phyloP scores from a whole-genome alignment of 2,113 vertebrate genomes.

The Montifringilla adamsi region DNA sequence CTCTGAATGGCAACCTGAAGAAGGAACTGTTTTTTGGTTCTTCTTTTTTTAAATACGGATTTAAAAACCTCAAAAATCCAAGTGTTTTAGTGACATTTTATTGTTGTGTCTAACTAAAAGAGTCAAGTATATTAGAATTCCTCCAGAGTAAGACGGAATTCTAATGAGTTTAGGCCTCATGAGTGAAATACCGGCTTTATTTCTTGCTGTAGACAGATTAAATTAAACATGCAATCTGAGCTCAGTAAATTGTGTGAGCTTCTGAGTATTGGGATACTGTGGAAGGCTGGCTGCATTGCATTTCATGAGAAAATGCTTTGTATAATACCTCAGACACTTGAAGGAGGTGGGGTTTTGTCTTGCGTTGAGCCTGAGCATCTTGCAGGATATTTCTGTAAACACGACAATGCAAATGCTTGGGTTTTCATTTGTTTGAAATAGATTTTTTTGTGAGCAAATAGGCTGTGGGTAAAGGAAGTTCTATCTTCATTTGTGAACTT shows the following conservation, averaged over 20 bases:
- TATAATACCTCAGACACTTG: neutral
- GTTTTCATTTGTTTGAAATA: neutral
- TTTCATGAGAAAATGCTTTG: neutral
- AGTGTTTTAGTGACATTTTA: neutral
- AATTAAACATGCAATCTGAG: neutral
- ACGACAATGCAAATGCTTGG: neutral
- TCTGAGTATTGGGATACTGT: neutral
- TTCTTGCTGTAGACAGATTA: neutral
- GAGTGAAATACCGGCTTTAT: neutral
- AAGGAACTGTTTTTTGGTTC: neutral
- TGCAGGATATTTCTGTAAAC: neutral
- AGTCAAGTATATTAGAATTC: neutral
- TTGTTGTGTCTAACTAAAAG: neutral
- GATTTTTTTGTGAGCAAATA: neutral
- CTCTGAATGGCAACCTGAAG: neutral
- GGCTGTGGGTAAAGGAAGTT: too few species aligned
- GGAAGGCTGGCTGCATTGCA: neutral
- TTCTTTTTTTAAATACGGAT: neutral
- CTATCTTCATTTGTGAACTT: neutral
- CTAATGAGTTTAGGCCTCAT: neutral
- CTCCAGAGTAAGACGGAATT: neutral
- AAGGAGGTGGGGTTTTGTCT: neutral
- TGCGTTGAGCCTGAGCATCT: neutral
- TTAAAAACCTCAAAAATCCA: neutral
- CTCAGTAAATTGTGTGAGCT: neutral